Evolutionary conservation across 2,797 vertebrate genomes (phyloP).

Genomic region (Liasis olivaceus): DNA sequence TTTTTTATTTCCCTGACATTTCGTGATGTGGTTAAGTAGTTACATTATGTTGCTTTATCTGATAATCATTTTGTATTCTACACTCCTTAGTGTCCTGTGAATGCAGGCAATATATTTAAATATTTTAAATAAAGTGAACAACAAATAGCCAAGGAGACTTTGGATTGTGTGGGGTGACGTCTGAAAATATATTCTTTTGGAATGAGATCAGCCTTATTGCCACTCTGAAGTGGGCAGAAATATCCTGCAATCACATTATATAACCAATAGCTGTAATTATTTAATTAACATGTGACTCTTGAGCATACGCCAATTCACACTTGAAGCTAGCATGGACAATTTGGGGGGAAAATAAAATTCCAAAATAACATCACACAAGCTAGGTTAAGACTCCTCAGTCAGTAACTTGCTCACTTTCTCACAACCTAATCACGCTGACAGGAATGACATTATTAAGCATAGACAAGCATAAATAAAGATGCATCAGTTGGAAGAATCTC

Average conservation of each 20-base stretch:
- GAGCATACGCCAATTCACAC: neutral
- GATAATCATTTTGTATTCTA: neutral
- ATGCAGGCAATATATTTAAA: neutral
- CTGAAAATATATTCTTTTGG: neutral
- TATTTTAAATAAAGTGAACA: neutral
- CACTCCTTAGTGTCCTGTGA: neutral
- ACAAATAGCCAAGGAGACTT: neutral
- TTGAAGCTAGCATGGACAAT: neutral
- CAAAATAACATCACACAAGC: neutral
- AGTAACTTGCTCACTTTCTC: neutral
- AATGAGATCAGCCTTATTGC: neutral
- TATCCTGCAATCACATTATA: neutral
- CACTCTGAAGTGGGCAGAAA: neutral
- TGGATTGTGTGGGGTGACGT: neutral
- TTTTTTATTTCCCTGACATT: neutral
- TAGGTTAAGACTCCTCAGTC: neutral
- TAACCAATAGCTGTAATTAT: neutral
- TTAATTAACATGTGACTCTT: neutral
- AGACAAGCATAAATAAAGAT: neutral
- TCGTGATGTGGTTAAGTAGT: neutral
- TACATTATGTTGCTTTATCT: neutral
- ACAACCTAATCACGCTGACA: neutral
- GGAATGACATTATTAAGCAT: neutral
- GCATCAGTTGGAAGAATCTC: neutral
- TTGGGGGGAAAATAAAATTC: neutral